Conservation (phyloP, 2,888 invertebrate species). For the Meloe dianella region DNA sequence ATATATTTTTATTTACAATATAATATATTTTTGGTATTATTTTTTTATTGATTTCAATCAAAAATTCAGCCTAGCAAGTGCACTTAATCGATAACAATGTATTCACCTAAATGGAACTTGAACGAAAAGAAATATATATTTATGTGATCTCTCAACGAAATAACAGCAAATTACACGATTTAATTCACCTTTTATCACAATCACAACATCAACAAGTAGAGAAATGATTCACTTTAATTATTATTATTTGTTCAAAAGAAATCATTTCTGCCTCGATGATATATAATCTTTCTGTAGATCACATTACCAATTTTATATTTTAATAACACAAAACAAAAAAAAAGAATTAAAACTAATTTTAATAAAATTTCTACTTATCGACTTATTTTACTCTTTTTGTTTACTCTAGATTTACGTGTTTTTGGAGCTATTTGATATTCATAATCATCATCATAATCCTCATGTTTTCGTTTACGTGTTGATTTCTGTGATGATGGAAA, state of each 20-base stretch:
- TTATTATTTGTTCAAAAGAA: neutral
- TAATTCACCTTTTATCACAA: conserved; percentile 29
- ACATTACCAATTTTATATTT: conserved; percentile 20
- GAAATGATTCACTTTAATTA: conserved; percentile 9
- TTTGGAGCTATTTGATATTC: conserved; percentile 49
- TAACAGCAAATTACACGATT: conserved; percentile 17
- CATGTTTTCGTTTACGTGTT: conserved; percentile 46
- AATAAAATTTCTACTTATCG: conserved; percentile 22
- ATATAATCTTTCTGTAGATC: conserved; percentile 21
- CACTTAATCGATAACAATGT: conserved; percentile 46
- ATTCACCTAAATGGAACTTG: conserved; percentile 34
- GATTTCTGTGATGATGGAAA: conserved; percentile 33
- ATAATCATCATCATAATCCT: conserved; percentile 32
- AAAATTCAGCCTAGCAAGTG: conserved; percentile 45
- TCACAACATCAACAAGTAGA: conserved; percentile 19
- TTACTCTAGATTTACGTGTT: conserved; percentile 36
- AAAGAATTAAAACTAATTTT: too few relatives aligned
- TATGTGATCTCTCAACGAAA: conserved; percentile 28
- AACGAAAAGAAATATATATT: conserved; percentile 8
- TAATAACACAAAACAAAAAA: conserved; percentile 15
- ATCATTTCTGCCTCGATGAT: neutral
- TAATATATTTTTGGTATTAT: conserved; percentile 47
- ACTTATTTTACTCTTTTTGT: conserved; percentile 34
- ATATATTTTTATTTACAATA: conserved; percentile 42
- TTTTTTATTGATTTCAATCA: conserved; percentile 20